Evolutionary conservation across 2,113 vertebrate species (phyloP).

Genomic region (Melanocharis versteri): DNA sequence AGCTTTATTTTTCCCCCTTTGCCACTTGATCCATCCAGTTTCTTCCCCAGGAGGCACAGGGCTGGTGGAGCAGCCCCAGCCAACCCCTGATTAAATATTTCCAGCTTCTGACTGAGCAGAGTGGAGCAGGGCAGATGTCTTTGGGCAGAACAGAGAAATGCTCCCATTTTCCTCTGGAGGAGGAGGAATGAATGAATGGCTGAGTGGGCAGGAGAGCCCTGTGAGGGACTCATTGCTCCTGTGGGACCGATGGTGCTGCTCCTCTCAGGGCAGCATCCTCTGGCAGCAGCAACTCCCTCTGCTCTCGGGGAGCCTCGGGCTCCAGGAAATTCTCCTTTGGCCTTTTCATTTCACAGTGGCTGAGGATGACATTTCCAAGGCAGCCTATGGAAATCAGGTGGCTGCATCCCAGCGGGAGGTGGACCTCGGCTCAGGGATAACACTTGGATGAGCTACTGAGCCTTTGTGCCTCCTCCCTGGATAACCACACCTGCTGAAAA

Average conservation of each 20-base stretch:
- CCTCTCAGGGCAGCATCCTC: neutral
- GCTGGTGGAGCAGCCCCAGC: neutral
- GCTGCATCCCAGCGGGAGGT: neutral
- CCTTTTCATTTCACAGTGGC: constrained; percentile 22
- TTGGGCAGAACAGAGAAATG: neutral
- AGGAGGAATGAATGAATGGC: neutral
- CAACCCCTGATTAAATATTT: neutral
- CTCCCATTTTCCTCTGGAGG: neutral
- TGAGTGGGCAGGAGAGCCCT: neutral
- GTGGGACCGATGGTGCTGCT: neutral
- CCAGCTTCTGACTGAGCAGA: neutral
- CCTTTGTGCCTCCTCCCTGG: neutral
- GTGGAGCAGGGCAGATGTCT: neutral
- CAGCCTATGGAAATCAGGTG: neutral
- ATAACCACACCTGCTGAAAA: neutral
- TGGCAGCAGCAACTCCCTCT: neutral
- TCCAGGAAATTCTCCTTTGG: neutral
- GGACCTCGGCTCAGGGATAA: neutral
- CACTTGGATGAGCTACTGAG: neutral
- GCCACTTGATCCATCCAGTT: neutral
- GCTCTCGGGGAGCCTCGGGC: neutral
- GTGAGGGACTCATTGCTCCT: neutral
- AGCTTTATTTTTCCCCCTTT: neutral
- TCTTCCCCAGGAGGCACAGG: neutral
- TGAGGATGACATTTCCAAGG: constrained; percentile 22